Base-by-base conservation (phyloP, 2,888 invertebrate species). In the Eilema caniola region DNA sequence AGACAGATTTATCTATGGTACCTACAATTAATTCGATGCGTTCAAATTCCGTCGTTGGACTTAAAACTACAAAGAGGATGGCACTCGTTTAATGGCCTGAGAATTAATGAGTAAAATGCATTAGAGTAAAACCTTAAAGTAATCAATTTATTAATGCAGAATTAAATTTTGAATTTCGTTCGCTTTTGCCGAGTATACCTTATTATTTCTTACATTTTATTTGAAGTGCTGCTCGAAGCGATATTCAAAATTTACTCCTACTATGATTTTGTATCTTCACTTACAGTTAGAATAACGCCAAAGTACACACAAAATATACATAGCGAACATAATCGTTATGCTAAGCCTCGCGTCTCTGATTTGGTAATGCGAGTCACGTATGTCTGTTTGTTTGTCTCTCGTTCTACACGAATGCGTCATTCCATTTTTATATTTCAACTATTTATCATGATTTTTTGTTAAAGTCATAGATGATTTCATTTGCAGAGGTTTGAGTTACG, bases 1-100 rank as follows among this genome's bases (percentile, higher is more conserved):
- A 73, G 72, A 76, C 78, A 81, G 83, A 16, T 83, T 81, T 83
- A 81, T 77, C 82, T 68, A 79, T 74, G 77, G 72, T 69, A 71
- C 80, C 86, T 88, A 89, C 85, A 88, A 88, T 82, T 88, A 89
- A 91, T 87, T 90, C 89, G 90, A 86, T 91, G 88, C 83, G 86
- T 89, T 90, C 87, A 86, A 90, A 90, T 89, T 84, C 76, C 89
- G 88, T 89, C 87, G 87, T 90, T 91, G 90, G 88, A 92, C 93
- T 93, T 94, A 94, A 82, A 90, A 88, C 93, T 94, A 94, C 82
- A 88, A 89, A 93, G 91, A 93, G 92, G 92, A 95, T 95, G 95
- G 95, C 95, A 95, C 95, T 93, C 92, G 86, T 89, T 92, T 92
- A 93, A 95, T 95, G 95, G 95, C 95, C 95, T 94, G 94, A 94